Percentiles rank a stretch among this genome's conserved stretches.
phyloP scores from a whole-genome alignment of 2,113 vertebrate genomes.

The Dryoscopus gambensis region DNA sequence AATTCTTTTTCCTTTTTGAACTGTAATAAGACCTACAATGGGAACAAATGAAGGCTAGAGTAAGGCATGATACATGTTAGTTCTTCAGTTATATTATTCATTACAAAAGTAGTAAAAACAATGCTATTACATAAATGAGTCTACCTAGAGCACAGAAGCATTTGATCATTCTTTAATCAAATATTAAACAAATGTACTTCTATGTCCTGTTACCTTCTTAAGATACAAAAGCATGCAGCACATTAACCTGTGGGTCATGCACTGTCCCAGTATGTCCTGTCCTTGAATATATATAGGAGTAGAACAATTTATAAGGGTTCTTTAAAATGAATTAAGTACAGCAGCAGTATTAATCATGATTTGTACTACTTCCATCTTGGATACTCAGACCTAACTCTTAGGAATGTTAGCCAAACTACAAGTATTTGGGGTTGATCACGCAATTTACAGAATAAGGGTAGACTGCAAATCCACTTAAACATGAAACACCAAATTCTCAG shows the following conservation, averaged over 20 bases:
- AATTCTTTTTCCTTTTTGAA: not conserved
- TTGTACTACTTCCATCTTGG: not conserved
- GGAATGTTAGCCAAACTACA: not conserved
- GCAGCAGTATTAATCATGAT: not conserved
- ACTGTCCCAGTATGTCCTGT: not conserved
- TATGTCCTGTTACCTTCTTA: not conserved
- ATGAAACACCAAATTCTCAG: not conserved
- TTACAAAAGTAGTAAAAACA: not conserved
- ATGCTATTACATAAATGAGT: not conserved
- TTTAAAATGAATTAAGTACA: not conserved
- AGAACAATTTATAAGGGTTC: not conserved
- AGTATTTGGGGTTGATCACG: not conserved
- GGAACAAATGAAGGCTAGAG: not conserved
- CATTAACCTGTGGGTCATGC: not conserved
- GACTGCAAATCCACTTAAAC: not conserved
- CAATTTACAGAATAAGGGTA: not conserved
- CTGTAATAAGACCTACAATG: not conserved
- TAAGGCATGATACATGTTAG: not conserved
- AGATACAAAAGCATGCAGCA: not conserved
- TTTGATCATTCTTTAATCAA: not conserved
- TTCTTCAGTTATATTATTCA: not conserved
- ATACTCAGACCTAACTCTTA: not conserved
- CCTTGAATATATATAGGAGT: not conserved
- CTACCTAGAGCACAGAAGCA: not conserved
- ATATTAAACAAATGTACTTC: not conserved